Base-by-base conservation (phyloP, 1,140 invertebrate genomes). In the Pogonomyrmex californicus region DNA sequence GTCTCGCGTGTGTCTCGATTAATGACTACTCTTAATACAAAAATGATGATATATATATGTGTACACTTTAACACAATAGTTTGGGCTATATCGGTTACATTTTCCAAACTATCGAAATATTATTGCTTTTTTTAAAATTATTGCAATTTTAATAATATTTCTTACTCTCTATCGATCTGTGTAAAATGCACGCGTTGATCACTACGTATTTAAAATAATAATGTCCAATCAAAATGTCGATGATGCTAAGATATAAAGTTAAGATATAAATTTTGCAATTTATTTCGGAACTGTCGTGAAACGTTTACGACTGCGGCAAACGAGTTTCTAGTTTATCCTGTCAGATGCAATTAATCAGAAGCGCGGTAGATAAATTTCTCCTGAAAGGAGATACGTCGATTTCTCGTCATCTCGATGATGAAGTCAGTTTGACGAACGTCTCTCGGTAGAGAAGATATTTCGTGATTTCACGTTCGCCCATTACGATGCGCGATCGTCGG, bases 401-500 rank as follows among this genome's bases (percentile, higher is more conserved):
- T 73, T 83, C 79, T 83, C 68, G 79, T 83, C 79, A 83, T 83
- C 23, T 23, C 79, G 79, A 83, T 83, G 79, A 62, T 83, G 79
- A 83, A 83, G 79, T 49, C 79, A 54, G 56, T 47, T 75, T 83
- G 79, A 83, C 79, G 79, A 83, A 73, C 78, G 78, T 65, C 54
- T 49, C 30, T 44, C 54, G 41, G 54, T 41, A n/a, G 66, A 83
- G 68, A 60, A 73, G 63, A 33, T 83, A 73, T 83, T 83, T 70
- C 79, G 79, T 83, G 79, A 83, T 83, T 83, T 83, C 82, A 85
- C 82, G 82, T 78, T 65, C 60, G 75, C 82, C 71, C 82, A 87
- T 81, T 63, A 62, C 87, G 47, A 83, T 36, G 63, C 62, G n/a
- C 71, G 23, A 33, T 60, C 47, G 63, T 41, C 86, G 71, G 85